These are phyloP conservation scores for Mastomys coucha DNA, from an alignment of 2,113 vertebrate genomes.

Conservation along the genomic window DNA sequence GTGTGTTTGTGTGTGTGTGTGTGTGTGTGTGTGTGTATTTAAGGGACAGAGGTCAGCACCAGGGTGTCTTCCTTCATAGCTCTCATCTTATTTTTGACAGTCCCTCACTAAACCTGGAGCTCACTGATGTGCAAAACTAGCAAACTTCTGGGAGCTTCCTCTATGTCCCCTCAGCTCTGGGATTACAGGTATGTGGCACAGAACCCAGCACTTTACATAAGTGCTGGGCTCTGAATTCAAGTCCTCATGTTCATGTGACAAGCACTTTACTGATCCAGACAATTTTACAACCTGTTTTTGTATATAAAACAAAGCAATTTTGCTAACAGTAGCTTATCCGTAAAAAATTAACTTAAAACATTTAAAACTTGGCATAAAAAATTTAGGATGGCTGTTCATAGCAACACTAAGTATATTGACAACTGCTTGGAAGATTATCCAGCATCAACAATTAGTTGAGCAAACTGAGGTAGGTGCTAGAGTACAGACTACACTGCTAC, in stretches of 20 bases:
- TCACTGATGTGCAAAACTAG: background rate
- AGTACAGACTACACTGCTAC: background rate
- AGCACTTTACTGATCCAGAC: background rate
- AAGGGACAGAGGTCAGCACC: background rate
- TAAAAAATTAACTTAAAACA: background rate
- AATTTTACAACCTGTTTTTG: too few species aligned
- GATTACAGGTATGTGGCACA: too few species aligned
- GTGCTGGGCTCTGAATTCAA: background rate
- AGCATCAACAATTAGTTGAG: background rate
- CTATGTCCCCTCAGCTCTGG: too few species aligned
- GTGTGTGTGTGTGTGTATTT: background rate
- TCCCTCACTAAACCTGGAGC: background rate
- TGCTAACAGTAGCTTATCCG: slow-evolving; percentile 33
- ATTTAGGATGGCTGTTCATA: background rate
- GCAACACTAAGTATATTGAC: background rate
- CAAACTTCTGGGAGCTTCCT: too few species aligned
- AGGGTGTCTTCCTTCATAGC: background rate
- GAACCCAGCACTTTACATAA: background rate
- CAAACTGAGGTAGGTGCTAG: background rate
- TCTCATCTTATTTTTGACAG: background rate
- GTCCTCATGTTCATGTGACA: background rate
- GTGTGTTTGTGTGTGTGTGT: background rate
- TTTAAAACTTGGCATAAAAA: background rate
- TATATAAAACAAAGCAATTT: background rate
- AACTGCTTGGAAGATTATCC: background rate